These are phyloP conservation scores for Mongoloraphidia duomilia DNA, from an alignment of 2,888 invertebrate species.

Conservation along the genomic window DNA sequence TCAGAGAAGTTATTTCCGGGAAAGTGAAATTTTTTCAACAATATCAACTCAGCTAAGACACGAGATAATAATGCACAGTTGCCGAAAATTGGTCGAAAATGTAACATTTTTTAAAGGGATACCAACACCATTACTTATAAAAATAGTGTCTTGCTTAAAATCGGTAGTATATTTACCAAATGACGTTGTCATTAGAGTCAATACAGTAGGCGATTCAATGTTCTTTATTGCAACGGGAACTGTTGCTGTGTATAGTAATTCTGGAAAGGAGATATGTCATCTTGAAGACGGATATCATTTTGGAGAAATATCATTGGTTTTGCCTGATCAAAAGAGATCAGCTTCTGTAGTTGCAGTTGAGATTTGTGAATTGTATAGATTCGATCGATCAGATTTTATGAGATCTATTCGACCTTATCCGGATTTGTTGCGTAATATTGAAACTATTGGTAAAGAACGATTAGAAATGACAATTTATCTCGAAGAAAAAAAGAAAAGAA, in stretches of 20 bases:
- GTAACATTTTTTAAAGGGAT: constrained; percentile 38
- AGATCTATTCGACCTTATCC: constrained; percentile 30
- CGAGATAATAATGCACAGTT: constrained; percentile 38
- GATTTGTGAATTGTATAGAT: constrained; percentile 28
- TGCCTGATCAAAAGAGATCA: constrained; percentile 23
- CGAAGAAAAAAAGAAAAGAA: constrained; percentile 23
- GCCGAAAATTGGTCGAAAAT: constrained; percentile 37
- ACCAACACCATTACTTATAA: constrained; percentile 30
- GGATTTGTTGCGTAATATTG: constrained; percentile 31
- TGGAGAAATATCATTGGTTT: constrained; percentile 33
- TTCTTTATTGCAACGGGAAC: constrained; percentile 41
- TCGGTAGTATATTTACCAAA: constrained; percentile 37
- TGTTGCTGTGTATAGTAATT: constrained; percentile 35
- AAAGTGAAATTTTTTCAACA: constrained; percentile 35
- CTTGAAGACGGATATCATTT: constrained; percentile 42
- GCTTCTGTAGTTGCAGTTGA: constrained; percentile 29
- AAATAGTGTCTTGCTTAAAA: constrained; percentile 33
- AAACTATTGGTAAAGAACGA: constrained; percentile 31
- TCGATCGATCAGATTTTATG: constrained; percentile 28
- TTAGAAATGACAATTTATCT: constrained; percentile 34
- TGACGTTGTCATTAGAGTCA: constrained; percentile 36
- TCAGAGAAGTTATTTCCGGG: constrained; percentile 41
- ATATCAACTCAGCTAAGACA: constrained; percentile 35
- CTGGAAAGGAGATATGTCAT: constrained; percentile 32
- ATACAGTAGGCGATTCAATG: constrained; percentile 37